phyloP scores from a whole-genome alignment of 2,797 vertebrate species.

The Brotula barbata region DNA sequence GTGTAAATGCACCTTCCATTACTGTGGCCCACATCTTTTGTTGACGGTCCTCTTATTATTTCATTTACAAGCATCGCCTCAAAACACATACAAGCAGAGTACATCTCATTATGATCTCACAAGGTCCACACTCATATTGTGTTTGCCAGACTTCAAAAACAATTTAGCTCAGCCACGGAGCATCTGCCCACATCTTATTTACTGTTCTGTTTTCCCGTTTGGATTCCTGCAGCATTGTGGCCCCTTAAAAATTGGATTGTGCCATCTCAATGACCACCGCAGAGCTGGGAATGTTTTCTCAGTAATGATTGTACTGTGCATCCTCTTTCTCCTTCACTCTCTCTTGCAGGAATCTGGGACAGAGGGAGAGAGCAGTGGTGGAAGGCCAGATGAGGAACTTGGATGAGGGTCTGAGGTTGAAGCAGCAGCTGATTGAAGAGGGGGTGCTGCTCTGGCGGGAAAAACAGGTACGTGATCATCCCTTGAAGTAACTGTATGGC shows the following conservation, averaged over 20 bases:
- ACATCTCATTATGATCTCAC: constrained; percentile 66
- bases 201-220: constrained; percentile 63
- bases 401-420: constrained; percentile 74
- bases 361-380: constrained; percentile 72
- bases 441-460: constrained; percentile 77
- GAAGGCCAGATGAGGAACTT: constrained; percentile 78
- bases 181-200: constrained; percentile 65
- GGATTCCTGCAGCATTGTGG: constrained; percentile 57
- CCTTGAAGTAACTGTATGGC: constrained; percentile 3
- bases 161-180: constrained; percentile 60
- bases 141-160: constrained; percentile 68
- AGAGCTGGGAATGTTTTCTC: constrained; percentile 53
- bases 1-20: constrained; percentile 46
- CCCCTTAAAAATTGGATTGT: constrained; percentile 67
- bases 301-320: constrained; percentile 57
- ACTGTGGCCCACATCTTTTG: constrained; percentile 51
- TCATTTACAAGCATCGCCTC: constrained; percentile 30
- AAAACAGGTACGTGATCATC: constrained; percentile 71
- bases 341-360: constrained; percentile 75
- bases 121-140: constrained; percentile 59
- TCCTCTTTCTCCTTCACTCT: constrained; percentile 20
- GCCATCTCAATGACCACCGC: constrained; percentile 53
- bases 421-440: constrained; percentile 78
- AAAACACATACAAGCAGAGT: constrained; percentile 42
- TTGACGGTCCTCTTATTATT: constrained; percentile 55